These are phyloP conservation scores for Microcebus jonahi DNA, from an alignment of 2,113 vertebrate species.

Conservation along the genomic window DNA sequence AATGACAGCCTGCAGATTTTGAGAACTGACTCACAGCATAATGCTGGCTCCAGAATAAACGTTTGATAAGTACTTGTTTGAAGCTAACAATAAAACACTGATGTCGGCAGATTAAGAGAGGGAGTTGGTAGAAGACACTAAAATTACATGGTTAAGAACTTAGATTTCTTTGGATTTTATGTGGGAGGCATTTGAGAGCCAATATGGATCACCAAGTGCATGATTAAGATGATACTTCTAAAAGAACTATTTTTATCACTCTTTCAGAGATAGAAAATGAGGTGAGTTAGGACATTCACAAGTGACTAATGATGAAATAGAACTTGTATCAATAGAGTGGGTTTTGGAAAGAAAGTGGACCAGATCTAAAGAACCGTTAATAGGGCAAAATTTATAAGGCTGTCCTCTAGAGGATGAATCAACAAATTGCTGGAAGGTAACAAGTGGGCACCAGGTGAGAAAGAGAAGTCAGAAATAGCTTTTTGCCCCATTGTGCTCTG, in stretches of 20 bases:
- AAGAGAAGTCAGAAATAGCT: not conserved
- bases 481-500: not conserved
- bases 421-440: not conserved
- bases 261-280: not conserved
- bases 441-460: not conserved
- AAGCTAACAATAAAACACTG: not conserved
- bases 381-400: not conserved
- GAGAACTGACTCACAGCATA: not conserved
- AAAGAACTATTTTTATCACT: not conserved
- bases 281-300: not conserved
- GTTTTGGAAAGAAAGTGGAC: constrained; percentile 23
- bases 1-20: not conserved
- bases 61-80: not conserved
- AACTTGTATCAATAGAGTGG: not conserved
- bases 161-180: not conserved
- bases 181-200: not conserved
- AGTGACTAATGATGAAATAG: not conserved
- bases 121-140: not conserved
- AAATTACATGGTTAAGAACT: not conserved
- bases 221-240: not conserved
- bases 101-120: not conserved
- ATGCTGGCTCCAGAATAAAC: not conserved
- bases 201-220: not conserved
- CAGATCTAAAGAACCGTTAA: not conserved
- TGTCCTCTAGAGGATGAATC: not conserved